Base-by-base conservation (phyloP, 2,797 vertebrate genomes). In the Enteromius mattozi region DNA sequence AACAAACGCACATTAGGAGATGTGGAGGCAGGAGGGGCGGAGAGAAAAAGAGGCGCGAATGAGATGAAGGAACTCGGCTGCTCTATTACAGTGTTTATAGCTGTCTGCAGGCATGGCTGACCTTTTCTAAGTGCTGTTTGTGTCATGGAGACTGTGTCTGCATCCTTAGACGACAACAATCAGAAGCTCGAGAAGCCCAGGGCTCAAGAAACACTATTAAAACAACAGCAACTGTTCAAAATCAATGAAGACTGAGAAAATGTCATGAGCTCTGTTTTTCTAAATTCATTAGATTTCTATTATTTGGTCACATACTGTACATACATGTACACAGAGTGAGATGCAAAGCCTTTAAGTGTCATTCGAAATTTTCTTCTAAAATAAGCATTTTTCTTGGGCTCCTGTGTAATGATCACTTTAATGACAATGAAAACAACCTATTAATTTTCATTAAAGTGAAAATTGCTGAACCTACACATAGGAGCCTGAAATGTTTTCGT, bases 111-210 rank as follows among this genome's bases (percentile, higher is more conserved):
- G 66, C 66, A 71, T 42, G 51, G 24, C 35, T 79, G 82, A 84
- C 75, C 82, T 84, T 78, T 79, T 70, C 66, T 78, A 71, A 79
- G 75, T 79, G 66, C 68, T 63, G 82, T 84, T 71, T 61, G 75
- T 84, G 40, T 78, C 65, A 84, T 40, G 51, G 21, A 75, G 56
- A 16, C 35, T 45, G 30, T 72, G 71, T 56, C 63, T 68, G 74
- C 30, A 13, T 75, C 47, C 47, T 51, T 33, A 54, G 47, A 54
- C 30, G 19, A 69, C 45, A 66, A 30, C 10, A 16, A 51, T 80
- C 30, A 54, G 45, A 70, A 54, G 27, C 17, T 56, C 35, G 77
- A 66, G 8, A 54, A 70, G 49, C 79, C n/a, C 33, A 40, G 74
- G 65, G 13, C 47, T 70, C 24, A 59, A 69, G 74, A 78, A 78